Conservation (phyloP, 2,888 invertebrate genomes). For the Philaethria dido region DNA sequence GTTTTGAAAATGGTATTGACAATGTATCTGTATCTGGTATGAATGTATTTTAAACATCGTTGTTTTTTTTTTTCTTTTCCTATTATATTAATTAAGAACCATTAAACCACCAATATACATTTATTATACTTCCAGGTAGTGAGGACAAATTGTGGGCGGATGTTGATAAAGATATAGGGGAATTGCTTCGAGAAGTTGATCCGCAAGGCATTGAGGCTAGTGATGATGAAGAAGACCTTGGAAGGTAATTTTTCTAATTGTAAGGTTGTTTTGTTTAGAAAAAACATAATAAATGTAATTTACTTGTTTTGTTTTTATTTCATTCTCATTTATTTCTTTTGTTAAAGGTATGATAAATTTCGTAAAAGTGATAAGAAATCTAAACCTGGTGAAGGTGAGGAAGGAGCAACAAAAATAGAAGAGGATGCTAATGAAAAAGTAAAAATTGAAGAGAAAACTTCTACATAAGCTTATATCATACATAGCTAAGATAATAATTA, state of each 20-base stretch:
- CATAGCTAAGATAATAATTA: constrained; percentile 17
- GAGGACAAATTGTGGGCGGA: constrained; percentile 92
- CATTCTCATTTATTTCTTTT: constrained; percentile 16
- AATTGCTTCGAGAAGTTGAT: constrained; percentile 88
- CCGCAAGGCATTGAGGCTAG: constrained; percentile 89
- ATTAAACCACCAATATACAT: background rate
- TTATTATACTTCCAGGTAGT: constrained; percentile 61
- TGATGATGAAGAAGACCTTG: constrained; percentile 86
- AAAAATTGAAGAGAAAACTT: constrained; percentile 61
- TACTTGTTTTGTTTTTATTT: too few species aligned
- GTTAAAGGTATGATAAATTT: constrained; percentile 85
- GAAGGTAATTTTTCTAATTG: constrained; percentile 74
- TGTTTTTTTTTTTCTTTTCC: background rate
- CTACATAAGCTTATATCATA: constrained; percentile 53
- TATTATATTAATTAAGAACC: background rate
- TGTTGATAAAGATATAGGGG: constrained; percentile 91
- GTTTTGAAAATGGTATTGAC: constrained; percentile 72
- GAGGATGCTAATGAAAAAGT: constrained; percentile 66
- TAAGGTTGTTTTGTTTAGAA: too few species aligned
- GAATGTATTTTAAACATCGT: constrained; percentile 16
- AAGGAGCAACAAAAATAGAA: constrained; percentile 61
- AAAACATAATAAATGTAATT: too few species aligned
- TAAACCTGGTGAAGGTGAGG: constrained; percentile 71
- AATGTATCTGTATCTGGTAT: constrained; percentile 60
- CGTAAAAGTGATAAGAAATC: constrained; percentile 86